Base-by-base conservation (phyloP, 2,797 vertebrate species). In the Nasua narica region DNA sequence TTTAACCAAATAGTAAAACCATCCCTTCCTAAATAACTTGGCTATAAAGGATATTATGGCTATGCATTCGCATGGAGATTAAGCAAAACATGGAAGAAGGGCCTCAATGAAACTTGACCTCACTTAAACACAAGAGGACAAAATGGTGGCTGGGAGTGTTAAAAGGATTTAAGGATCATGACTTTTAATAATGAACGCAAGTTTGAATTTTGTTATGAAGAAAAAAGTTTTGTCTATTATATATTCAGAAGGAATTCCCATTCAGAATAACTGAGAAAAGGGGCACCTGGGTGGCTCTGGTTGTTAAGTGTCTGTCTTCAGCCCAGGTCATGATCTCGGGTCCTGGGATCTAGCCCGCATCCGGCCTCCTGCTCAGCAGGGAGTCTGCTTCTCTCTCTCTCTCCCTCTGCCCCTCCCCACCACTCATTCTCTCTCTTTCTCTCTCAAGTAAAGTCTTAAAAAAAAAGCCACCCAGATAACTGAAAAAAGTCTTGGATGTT, bases 181-280 rank as follows among this genome's bases (percentile, higher is more conserved):
- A 35, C 27, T 87, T 94, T 54, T 48, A 95, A 93, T 77, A 95
- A 77, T 78, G 62, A 84, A 87, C 11, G 46, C 95, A 92, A 78
- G 25, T 3, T 65, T 96, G 40, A 23, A 62, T 92, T 92, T 90
- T 92, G 54, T 94, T 83, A 56, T n/a, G 50, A 84, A 85, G 74
- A 96, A 70, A 79, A 87, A 72, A 89, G 8, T 74, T 83, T 54
- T 25, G 0, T 70, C 74, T 83, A 27, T 46, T 83, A 70, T 54
- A 29, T 40, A 90, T 70, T 79, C 32, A 81, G 27, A 84, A 88
- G 32, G 48, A 89, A 77, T 72, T 92, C 15, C 15, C 29, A n/a
- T 70, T 81, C 43, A 87, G 78, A 91, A 58, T 40, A 94, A 58
- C 16, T 83, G 29, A 23, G 87, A 94, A 94, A n/a, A 65, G 7